A percentile compares a stretch with the other conserved stretches of the same genome.
phyloP scores from a whole-genome alignment of 2,888 invertebrate species.

The Cheilosia grossa region DNA sequence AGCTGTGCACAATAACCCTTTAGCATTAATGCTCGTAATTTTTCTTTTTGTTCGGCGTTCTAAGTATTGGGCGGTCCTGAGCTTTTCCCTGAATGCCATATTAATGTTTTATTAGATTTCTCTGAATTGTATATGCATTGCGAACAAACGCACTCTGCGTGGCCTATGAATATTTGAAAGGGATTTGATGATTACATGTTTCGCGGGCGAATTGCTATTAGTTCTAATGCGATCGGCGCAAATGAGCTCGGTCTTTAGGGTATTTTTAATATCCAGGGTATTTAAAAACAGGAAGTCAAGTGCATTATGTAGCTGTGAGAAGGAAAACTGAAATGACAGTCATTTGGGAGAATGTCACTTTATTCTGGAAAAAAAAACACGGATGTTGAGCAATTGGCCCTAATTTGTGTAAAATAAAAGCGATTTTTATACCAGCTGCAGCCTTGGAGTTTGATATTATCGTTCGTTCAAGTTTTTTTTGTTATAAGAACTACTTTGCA shows the following conservation, averaged over 20 bases:
- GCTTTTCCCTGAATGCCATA: constrained; percentile 26
- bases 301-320: too few species aligned
- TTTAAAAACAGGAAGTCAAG: neutral
- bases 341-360: too few species aligned
- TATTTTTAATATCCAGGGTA: constrained; percentile 6
- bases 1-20: constrained; percentile 34
- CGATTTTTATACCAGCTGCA: too few species aligned
- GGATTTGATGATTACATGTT: constrained; percentile 29
- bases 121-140: constrained; percentile 21
- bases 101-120: constrained; percentile 52
- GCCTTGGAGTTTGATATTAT: too few species aligned
- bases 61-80: constrained; percentile 48
- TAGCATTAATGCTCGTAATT: constrained; percentile 21
- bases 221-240: constrained; percentile 32
- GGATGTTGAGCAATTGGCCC: too few species aligned
- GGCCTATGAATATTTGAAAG: constrained; percentile 49
- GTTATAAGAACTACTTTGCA: too few species aligned
- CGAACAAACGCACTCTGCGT: constrained; percentile 13
- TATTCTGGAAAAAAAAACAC: too few species aligned
- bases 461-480: too few species aligned
- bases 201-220: constrained; percentile 8
- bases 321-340: too few species aligned
- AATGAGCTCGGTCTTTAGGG: constrained; percentile 17
- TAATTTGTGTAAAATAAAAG: too few species aligned
- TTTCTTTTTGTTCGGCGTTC: constrained; percentile 37